These are phyloP conservation scores for Crambe crambe DNA, from an alignment of 37 sponge, comb jelly and placozoan genomes.

Conservation along the genomic window DNA sequence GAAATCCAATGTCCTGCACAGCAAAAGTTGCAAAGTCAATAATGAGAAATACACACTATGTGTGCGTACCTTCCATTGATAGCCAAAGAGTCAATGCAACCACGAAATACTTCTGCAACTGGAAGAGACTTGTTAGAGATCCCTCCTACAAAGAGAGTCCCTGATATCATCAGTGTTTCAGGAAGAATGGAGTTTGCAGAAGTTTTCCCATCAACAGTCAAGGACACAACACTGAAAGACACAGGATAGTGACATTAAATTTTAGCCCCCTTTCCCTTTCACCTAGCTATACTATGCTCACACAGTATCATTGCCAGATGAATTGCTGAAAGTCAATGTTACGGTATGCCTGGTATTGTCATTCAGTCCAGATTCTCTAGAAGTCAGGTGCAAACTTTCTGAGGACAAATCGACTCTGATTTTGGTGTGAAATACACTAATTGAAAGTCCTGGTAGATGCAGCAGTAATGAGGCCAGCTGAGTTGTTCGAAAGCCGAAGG, in stretches of 20 bases:
- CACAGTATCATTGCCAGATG: not conserved
- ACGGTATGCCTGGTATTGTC: constrained; percentile 49
- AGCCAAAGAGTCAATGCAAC: constrained; percentile 38
- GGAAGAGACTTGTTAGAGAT: not conserved
- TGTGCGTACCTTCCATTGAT: constrained; percentile 52
- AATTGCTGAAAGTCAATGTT: too few species aligned
- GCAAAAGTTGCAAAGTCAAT: not conserved
- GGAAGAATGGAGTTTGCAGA: not conserved
- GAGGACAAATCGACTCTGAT: constrained; percentile 29
- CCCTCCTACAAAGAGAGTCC: constrained; percentile 12
- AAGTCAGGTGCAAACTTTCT: constrained; percentile 5
- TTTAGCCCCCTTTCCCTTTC: not conserved
- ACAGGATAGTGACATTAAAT: not conserved
- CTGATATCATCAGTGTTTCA: not conserved
- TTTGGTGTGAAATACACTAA: constrained; percentile 52
- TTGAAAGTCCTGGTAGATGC: constrained; percentile 14
- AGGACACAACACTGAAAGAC: not conserved
- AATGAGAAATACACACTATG: too few species aligned
- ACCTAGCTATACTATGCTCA: not conserved
- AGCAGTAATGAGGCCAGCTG: constrained; percentile 50
- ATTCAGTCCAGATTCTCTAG: constrained; percentile 17
- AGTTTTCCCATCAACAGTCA: not conserved
- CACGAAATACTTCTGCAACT: constrained; percentile 48
- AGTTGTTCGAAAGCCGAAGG: constrained; percentile 23
- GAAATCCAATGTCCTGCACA: constrained; percentile 39